Conservation (phyloP, 2,797 vertebrate genomes). For the Enteromius treurensis region DNA sequence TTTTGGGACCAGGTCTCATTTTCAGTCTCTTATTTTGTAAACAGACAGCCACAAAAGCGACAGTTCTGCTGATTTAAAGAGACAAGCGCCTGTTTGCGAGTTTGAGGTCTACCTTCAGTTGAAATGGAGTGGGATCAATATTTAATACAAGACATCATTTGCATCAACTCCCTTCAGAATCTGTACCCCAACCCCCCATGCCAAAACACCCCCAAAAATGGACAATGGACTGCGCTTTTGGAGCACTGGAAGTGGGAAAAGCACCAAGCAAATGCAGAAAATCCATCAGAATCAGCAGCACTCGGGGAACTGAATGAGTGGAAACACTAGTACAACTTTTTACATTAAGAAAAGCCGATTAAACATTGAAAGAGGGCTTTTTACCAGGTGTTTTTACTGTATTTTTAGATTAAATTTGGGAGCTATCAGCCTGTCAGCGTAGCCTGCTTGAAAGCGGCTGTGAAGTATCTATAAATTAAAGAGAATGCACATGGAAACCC, state of each 20-base stretch:
- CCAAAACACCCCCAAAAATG: conserved; percentile 63
- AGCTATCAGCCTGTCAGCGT: not conserved
- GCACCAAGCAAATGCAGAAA: conserved; percentile 44
- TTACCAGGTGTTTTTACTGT: conserved; percentile 9
- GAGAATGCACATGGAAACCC: conserved; percentile 11
- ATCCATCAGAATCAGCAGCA: conserved; percentile 51
- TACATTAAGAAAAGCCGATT: conserved; percentile 25
- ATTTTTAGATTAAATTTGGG: not conserved
- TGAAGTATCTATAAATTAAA: conserved; percentile 30
- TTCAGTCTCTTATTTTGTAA: conserved; percentile 85
- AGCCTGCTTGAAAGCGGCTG: conserved; percentile 4
- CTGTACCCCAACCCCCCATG: not conserved
- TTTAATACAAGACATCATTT: conserved; percentile 78
- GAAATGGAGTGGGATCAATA: conserved; percentile 81
- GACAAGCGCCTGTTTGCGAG: conserved; percentile 80
- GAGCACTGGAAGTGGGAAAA: conserved; percentile 64
- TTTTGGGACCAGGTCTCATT: conserved; percentile 85
- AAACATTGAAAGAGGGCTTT: conserved; percentile 52
- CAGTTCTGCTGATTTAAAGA: conserved; percentile 81
- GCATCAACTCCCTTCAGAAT: conserved; percentile 67
- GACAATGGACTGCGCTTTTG: conserved; percentile 67
- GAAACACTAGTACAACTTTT: conserved; percentile 49
- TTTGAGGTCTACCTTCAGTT: conserved; percentile 81
- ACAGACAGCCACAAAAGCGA: conserved; percentile 79
- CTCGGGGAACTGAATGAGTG: conserved; percentile 48